Conservation (phyloP, 2,113 vertebrate genomes). For the Cariama cristata region DNA sequence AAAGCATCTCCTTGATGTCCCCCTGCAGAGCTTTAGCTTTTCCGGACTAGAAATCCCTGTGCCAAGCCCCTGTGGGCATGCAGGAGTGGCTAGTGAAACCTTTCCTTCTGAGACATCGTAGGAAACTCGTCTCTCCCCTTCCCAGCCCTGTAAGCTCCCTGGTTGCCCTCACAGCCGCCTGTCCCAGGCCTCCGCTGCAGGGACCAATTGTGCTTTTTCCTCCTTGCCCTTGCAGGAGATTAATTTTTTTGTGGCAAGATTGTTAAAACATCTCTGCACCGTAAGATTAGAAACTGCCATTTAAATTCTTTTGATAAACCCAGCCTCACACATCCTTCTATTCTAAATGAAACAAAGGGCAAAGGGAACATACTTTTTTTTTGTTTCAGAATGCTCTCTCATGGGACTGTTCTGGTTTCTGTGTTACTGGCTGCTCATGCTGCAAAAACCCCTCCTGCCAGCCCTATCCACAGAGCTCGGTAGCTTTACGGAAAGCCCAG, state of each 20-base stretch:
- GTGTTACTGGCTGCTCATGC: not conserved
- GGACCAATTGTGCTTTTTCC: not conserved
- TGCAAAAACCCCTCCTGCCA: not conserved
- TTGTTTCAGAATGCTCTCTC: not conserved
- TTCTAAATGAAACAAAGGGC: slow-evolving; percentile 53
- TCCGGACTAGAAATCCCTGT: not conserved
- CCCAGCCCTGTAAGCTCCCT: not conserved
- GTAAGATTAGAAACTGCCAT: slow-evolving; percentile 47
- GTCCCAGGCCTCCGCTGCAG: not conserved
- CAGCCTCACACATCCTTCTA: slow-evolving; percentile 59
- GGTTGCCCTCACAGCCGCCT: not conserved
- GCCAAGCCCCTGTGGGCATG: not conserved
- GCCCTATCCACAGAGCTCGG: not conserved
- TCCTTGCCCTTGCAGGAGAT: not conserved
- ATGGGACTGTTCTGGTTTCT: not conserved
- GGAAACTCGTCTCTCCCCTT: not conserved
- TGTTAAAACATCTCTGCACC: slow-evolving; percentile 9
- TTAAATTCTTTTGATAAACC: slow-evolving; percentile 1
- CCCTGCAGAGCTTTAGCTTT: not conserved
- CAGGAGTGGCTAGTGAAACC: not conserved
- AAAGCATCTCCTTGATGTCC: accelerated
- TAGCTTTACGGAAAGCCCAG: not conserved
- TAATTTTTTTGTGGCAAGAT: not conserved
- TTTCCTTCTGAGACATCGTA: not conserved
- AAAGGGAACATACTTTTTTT: not conserved